phyloP scores from a whole-genome alignment of 2,888 invertebrate genomes.

The Spodoptera picta region DNA sequence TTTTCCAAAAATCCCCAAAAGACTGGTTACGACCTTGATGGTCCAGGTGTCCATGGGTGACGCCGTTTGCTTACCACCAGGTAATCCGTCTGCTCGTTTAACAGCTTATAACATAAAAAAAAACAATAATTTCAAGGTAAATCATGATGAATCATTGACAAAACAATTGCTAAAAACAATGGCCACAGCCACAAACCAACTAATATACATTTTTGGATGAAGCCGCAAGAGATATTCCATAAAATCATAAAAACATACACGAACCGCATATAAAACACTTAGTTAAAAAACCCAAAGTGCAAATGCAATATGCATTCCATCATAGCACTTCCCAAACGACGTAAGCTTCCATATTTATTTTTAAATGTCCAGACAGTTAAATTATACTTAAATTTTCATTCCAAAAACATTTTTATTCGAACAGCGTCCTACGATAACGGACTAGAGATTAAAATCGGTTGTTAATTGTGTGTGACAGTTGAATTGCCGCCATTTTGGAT shows the following conservation, averaged over 20 bases:
- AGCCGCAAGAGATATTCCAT: no score
- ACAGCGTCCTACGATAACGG: conserved; percentile 57
- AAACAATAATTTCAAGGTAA: no score
- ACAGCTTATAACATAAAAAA: no score
- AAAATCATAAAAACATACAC: neutral
- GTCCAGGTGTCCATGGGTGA: no score
- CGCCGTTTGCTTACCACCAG: no score
- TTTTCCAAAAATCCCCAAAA: no score
- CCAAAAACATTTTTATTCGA: conserved; percentile 49
- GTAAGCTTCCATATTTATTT: conserved; percentile 47
- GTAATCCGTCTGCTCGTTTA: no score
- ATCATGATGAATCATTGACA: no score
- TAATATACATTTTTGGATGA: no score
- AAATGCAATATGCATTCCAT: conserved; percentile 42
- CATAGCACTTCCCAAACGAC: conserved; percentile 30
- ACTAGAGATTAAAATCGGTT: conserved; percentile 62
- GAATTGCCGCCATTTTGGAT: conserved; percentile 70
- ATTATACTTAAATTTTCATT: conserved; percentile 58
- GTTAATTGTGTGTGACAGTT: conserved; percentile 63
- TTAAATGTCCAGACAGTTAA: conserved; percentile 56
- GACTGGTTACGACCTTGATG: no score
- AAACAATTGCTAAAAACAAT: no score
- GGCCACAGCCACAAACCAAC: no score
- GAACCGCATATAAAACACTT: conserved; percentile 21
- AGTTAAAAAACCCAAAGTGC: conserved; percentile 32